Percentiles rank a stretch among this genome's conserved stretches.
Conservation (phyloP, 2,113 vertebrate species). For the Pelecanus crispus region DNA sequence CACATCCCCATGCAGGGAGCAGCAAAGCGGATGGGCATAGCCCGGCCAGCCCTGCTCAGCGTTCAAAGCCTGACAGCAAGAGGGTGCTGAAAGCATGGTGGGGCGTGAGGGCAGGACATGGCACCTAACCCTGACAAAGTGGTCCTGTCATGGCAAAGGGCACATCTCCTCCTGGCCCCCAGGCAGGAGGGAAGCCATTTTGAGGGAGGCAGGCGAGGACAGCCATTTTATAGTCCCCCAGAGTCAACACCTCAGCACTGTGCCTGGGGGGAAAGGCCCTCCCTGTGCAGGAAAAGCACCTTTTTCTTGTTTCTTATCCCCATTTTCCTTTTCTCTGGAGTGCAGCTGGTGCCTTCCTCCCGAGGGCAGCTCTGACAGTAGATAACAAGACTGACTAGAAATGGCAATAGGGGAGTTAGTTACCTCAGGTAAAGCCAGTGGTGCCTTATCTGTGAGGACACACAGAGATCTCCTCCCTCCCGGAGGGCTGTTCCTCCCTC, state of each 20-base stretch:
- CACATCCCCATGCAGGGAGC: neutral
- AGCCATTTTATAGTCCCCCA: neutral
- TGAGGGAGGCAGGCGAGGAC: neutral
- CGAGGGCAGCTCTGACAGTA: neutral
- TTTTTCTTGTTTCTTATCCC: neutral
- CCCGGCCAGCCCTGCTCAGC: neutral
- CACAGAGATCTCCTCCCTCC: neutral
- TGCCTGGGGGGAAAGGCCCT: neutral
- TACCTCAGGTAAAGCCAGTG: neutral
- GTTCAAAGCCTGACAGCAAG: neutral
- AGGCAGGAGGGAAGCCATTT: neutral
- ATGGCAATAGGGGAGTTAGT: neutral
- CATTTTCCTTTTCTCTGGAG: neutral
- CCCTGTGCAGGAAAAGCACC: neutral
- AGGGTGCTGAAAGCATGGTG: neutral
- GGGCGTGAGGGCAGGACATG: neutral
- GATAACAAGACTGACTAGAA: rapidly evolving
- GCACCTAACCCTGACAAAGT: neutral
- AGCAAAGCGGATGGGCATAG: neutral
- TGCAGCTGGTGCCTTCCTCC: neutral
- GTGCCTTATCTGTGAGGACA: neutral
- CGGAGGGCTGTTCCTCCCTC: neutral
- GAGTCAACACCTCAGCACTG: neutral
- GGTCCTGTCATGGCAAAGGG: neutral
- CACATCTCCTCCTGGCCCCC: neutral